A percentile compares a stretch with the other conserved stretches of the same genome.
Evolutionary conservation across 2,113 vertebrate genomes (phyloP).

Genomic region (Toxostoma redivivum): DNA sequence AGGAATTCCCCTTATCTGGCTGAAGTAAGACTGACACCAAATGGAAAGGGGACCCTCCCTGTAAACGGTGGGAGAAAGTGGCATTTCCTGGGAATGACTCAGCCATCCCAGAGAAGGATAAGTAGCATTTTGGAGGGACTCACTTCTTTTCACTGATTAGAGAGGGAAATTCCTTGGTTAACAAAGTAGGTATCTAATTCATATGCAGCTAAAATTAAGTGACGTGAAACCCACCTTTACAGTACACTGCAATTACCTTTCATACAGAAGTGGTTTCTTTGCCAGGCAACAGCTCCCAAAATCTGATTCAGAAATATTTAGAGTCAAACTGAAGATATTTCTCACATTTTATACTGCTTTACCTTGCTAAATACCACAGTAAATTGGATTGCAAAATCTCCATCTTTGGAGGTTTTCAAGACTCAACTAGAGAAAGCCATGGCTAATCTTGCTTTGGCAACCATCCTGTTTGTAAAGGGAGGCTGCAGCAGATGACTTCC

Average conservation of each 20-base stretch:
- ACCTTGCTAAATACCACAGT: background rate
- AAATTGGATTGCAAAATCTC: background rate
- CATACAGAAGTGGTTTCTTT: background rate
- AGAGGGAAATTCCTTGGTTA: background rate
- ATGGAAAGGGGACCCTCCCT: background rate
- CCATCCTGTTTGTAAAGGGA: background rate
- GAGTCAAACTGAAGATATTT: background rate
- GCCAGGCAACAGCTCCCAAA: background rate
- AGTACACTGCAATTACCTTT: background rate
- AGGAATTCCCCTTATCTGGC: background rate
- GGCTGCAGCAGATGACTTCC: background rate
- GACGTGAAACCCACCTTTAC: background rate
- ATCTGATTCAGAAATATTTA: background rate
- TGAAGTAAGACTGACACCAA: background rate
- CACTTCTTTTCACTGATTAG: background rate
- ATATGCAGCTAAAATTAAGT: background rate
- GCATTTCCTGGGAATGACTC: background rate
- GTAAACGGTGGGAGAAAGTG: background rate
- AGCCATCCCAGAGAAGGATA: background rate
- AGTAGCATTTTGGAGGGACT: background rate
- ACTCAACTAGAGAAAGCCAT: background rate
- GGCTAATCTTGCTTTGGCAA: constrained; percentile 10
- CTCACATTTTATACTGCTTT: background rate
- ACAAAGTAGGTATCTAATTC: background rate
- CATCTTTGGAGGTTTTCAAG: background rate